Conservation (phyloP, 2,797 vertebrate species). For the Thaleichthys pacificus region DNA sequence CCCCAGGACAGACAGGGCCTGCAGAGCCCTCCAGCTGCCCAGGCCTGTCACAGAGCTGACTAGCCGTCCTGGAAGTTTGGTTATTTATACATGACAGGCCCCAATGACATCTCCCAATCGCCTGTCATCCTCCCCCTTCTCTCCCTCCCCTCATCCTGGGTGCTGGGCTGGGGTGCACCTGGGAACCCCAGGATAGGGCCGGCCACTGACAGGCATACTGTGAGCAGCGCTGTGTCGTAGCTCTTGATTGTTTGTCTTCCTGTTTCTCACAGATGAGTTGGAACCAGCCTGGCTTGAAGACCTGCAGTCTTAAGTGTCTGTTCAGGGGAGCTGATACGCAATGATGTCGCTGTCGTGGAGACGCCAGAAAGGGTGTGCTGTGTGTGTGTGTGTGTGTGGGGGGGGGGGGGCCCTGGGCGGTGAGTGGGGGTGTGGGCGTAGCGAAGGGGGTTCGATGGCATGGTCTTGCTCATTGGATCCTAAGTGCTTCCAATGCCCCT, state of each 20-base stretch:
- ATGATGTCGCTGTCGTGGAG: neutral
- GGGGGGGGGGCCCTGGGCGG: too few species aligned
- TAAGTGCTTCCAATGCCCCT: too few species aligned
- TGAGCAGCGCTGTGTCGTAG: slow-evolving; percentile 79
- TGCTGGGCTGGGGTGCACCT: slow-evolving; percentile 81
- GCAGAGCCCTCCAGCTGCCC: slow-evolving; percentile 4
- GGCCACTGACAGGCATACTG: slow-evolving; percentile 84
- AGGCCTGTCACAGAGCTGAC: slow-evolving; percentile 8
- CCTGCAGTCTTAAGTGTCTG: slow-evolving; percentile 79
- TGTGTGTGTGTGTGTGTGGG: too few species aligned
- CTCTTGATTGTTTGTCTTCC: slow-evolving; percentile 97
- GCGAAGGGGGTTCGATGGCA: too few species aligned
- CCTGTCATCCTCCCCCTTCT: neutral
- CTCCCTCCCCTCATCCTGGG: slow-evolving; percentile 41
- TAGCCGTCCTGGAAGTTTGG: slow-evolving; percentile 46
- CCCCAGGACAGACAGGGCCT: slow-evolving; percentile 22
- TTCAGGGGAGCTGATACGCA: slow-evolving; percentile 79
- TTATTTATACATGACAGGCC: slow-evolving; percentile 48
- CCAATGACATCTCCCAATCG: slow-evolving; percentile 33
- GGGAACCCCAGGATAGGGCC: slow-evolving; percentile 81
- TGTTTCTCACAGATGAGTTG: slow-evolving; percentile 99
- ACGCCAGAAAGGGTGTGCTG: too few species aligned
- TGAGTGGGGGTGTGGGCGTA: too few species aligned
- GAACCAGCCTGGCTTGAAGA: slow-evolving; percentile 96
- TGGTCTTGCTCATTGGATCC: too few species aligned